phyloP scores from a whole-genome alignment of 2,888 invertebrate species.

The Ptychoptera albimana region DNA sequence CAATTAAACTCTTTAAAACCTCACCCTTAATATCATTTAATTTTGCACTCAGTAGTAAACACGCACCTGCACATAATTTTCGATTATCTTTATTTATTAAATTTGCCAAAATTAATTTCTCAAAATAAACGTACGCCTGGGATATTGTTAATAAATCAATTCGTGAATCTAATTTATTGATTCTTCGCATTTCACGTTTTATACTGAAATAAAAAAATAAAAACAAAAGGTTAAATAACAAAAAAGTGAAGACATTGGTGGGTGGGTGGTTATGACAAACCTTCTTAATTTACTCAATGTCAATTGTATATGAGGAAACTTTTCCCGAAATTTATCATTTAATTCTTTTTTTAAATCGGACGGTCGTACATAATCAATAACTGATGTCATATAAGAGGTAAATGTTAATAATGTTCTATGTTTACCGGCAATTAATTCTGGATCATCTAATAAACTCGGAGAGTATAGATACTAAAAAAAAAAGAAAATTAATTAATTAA shows the following conservation, averaged over 20 bases:
- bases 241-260: too few relatives aligned
- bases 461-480: constrained; percentile 39
- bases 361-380: constrained; percentile 91
- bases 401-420: constrained; percentile 75
- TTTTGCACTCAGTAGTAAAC: constrained; percentile 86
- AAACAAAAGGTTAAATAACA: too few relatives aligned
- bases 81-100: constrained; percentile 90
- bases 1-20: constrained; percentile 68
- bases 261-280: constrained; percentile 38
- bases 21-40: constrained; percentile 94
- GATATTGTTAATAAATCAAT: constrained; percentile 84
- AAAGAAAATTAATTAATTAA: neutral
- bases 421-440: constrained; percentile 77
- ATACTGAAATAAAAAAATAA: constrained; percentile 42
- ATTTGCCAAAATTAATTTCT: constrained; percentile 82
- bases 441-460: constrained; percentile 84
- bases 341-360: constrained; percentile 91
- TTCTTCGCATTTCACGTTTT: constrained; percentile 90
- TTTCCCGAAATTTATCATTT: constrained; percentile 90
- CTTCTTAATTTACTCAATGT: constrained; percentile 92
- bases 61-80: constrained; percentile 90
- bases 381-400: constrained; percentile 84
- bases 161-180: constrained; percentile 68
- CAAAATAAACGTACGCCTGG: constrained; percentile 96
- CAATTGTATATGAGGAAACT: constrained; percentile 87